These are phyloP conservation scores for Laupala kohalensis DNA, from an alignment of 1,140 invertebrate genomes.

Conservation along the genomic window DNA sequence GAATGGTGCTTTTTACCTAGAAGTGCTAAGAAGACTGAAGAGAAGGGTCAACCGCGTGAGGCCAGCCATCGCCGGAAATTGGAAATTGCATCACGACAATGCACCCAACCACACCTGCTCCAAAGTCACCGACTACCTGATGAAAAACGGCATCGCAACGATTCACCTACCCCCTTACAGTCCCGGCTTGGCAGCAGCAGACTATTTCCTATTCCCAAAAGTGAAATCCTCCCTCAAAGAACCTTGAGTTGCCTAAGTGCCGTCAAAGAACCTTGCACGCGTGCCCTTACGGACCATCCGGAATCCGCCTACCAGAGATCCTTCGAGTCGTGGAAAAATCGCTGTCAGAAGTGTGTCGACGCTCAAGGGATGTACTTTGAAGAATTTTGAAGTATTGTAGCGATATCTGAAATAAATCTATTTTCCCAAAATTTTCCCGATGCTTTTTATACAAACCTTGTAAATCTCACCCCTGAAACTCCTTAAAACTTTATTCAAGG, in stretches of 20 bases:
- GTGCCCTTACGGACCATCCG: neutral
- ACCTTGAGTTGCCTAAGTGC: neutral
- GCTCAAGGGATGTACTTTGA: no score
- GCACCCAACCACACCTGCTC: conserved; percentile 8
- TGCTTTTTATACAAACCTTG: no score
- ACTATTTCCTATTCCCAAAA: conserved; percentile 7
- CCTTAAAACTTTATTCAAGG: no score
- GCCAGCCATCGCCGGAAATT: conserved; percentile 6
- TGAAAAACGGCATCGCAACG: neutral
- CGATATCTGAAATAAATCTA: no score
- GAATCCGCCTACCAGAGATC: neutral
- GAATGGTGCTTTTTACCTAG: conserved; percentile 8
- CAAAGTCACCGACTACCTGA: conserved; percentile 4
- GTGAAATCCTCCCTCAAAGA: neutral
- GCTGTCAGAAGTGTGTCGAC: no score
- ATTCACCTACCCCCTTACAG: conserved; percentile 7
- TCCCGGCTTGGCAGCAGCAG: neutral
- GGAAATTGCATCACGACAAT: conserved; percentile 9
- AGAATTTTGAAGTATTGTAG: no score
- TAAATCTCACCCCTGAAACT: no score
- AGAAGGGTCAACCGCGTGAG: conserved; percentile 4
- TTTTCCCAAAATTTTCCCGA: no score
- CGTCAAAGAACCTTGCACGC: neutral
- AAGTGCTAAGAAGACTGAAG: conserved; percentile 3
- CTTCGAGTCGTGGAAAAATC: neutral